Evolutionary conservation across 2,113 vertebrate genomes (phyloP), one percentile per base, ranked within the genome.

Genomic region (Vidua chalybeata): DNA sequence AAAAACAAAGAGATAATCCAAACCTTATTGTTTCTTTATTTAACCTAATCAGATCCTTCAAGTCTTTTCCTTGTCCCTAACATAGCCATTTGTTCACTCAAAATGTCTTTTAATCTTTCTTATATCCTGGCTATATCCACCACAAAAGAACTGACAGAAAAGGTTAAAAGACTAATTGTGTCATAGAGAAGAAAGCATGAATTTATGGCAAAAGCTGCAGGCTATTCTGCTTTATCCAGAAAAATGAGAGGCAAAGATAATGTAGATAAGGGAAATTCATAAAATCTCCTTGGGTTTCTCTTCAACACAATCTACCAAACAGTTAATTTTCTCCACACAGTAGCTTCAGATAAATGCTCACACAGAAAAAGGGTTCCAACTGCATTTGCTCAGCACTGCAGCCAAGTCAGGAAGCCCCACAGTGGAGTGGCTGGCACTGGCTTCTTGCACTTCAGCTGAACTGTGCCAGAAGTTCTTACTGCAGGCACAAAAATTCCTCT

Each of bases 1-100:
- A 86, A 92, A 93, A 94, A 56, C 43, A 92, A 58, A 46, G 63
- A 85, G 45, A 82, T 73, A 91, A 91, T 79, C 23, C 33, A 87
- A 91, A 89, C 15, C 52, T 79, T 66, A 82, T 19, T 84, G 30
- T 17, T 82, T 59, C 19, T 91, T 87, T 63, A 37, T 56, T 93
- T 66, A 90, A 56, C 26, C 33, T 76, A 48, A 76, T 69, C 15
- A 66, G 76, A 62, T 62, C 49, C n/a, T 76, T 68, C 33, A 79
- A 61, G 37, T 31, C 15, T 80, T 84, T 85, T 72, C 54, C 33
- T 56, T 49, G 17, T 56, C 49, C 55, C 45, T 93, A 82, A 56
- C 48, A 17, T 33, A 80, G 19, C 45, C 59, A 27, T 20, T 55
- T 45, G 9, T 63, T 75, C 52, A 61, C 24, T 63, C 64, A 56